Percentiles rank a stretch among this genome's conserved stretches.
Evolutionary conservation across 1,140 invertebrate species (phyloP).

Genomic region (Neodiprion lecontei): DNA sequence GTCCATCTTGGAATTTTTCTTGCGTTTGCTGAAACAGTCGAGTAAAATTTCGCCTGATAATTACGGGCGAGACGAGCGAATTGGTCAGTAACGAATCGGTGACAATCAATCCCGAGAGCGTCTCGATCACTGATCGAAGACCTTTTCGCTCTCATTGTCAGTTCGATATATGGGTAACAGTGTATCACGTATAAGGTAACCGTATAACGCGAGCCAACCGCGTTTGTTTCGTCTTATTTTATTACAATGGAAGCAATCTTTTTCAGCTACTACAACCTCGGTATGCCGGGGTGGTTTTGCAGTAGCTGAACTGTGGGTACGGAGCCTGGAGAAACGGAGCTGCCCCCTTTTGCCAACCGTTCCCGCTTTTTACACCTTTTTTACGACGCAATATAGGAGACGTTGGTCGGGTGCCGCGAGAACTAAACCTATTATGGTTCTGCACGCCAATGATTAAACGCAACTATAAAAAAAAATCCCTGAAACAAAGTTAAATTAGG

Average conservation of each 20-base stretch:
- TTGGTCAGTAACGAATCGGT: slow-evolving; percentile 32
- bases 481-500: slow-evolving; percentile 48
- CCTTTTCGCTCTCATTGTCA: too few relatives aligned
- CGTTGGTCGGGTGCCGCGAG: slow-evolving; percentile 28
- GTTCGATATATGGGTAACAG: too few relatives aligned
- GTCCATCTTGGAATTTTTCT: slow-evolving; percentile 36
- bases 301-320: slow-evolving; percentile 3
- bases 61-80: slow-evolving; percentile 32
- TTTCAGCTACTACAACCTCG: not conserved
- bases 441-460: slow-evolving; percentile 43
- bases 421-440: slow-evolving; percentile 50
- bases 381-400: slow-evolving; percentile 43
- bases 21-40: slow-evolving; percentile 50
- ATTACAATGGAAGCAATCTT: not conserved
- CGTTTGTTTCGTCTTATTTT: not conserved
- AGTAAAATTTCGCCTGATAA: not conserved
- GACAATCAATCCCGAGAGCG: too few relatives aligned
- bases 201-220: too few relatives aligned
- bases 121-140: too few relatives aligned
- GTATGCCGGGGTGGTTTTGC: not conserved
- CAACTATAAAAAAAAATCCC: slow-evolving; percentile 43
- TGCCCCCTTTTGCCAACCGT: slow-evolving; percentile 10
- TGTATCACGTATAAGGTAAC: too few relatives aligned
- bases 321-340: slow-evolving; percentile 7
- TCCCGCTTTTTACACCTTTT: slow-evolving; percentile 45